Evolutionary conservation across 2,797 vertebrate species (phyloP).

Genomic region (Paramormyrops hopkinsi): DNA sequence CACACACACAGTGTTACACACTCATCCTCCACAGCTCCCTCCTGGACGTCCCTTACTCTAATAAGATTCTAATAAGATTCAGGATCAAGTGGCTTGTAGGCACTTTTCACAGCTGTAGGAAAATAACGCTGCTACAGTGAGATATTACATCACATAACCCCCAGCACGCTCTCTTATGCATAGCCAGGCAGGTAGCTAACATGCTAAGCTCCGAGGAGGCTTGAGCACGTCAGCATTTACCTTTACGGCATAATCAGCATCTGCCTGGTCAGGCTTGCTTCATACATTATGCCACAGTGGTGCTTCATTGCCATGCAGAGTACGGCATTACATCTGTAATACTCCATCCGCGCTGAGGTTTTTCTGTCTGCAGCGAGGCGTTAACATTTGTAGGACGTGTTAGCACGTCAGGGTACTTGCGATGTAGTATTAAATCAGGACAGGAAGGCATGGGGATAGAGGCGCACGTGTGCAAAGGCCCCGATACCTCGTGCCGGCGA

Average conservation of each 20-base stretch:
- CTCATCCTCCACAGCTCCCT: background rate
- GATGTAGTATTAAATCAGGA: background rate
- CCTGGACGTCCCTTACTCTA: background rate
- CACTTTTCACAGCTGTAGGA: background rate
- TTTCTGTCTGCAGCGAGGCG: background rate
- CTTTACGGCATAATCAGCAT: background rate
- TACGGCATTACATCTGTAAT: background rate
- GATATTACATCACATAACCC: background rate
- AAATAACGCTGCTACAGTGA: background rate
- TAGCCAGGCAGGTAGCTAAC: background rate
- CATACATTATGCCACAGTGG: background rate
- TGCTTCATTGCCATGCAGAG: background rate
- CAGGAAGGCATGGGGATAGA: background rate
- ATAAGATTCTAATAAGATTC: constrained; percentile 13
- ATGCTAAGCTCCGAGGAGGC: background rate
- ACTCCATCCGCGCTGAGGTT: background rate
- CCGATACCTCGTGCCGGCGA: background rate
- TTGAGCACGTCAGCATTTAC: background rate
- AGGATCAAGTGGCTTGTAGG: background rate
- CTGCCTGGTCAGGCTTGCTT: constrained; percentile 1
- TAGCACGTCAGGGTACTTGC: background rate
- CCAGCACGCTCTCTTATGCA: background rate
- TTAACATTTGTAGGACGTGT: background rate
- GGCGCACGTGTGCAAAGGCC: background rate
- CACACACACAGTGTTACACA: background rate